A percentile compares a stretch with the other conserved stretches of the same genome.
Evolutionary conservation across 2,888 invertebrate genomes (phyloP).

Genomic region (Phortica magna): DNA sequence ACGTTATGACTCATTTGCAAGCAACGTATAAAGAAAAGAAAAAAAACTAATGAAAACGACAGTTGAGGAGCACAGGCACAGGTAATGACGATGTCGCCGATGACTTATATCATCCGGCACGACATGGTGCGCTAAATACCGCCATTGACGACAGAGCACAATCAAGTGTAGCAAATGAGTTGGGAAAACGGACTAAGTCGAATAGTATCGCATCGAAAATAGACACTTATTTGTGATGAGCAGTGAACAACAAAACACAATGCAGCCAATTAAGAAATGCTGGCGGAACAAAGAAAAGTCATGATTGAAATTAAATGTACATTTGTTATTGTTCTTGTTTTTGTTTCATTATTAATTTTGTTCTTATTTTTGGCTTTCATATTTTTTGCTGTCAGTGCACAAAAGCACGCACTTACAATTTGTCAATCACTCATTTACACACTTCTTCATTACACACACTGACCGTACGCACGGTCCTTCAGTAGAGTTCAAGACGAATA

Average conservation of each 20-base stretch:
- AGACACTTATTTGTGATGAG: neutral
- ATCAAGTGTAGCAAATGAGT: neutral
- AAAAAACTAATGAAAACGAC: neutral
- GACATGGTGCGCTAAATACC: slow-evolving; percentile 14
- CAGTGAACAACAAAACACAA: slow-evolving; percentile 7
- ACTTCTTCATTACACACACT: neutral
- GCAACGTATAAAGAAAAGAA: neutral
- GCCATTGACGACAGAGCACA: slow-evolving; percentile 17
- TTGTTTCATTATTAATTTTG: neutral
- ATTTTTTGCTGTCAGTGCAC: neutral
- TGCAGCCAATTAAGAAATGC: slow-evolving; percentile 10
- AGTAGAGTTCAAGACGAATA: neutral
- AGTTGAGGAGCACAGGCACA: neutral
- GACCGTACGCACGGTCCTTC: neutral
- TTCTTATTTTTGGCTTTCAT: neutral
- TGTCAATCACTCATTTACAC: slow-evolving; percentile 16
- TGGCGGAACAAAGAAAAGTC: slow-evolving; percentile 15
- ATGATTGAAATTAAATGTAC: slow-evolving; percentile 25
- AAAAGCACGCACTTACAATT: slow-evolving; percentile 19
- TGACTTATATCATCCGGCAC: slow-evolving; percentile 3
- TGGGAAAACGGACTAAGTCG: no score
- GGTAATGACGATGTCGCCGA: slow-evolving; percentile 20
- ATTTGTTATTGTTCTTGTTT: slow-evolving; percentile 3
- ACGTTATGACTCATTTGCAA: slow-evolving; percentile 27
- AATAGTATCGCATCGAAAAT: neutral